Base-by-base conservation (phyloP, 1,140 invertebrate species). In the Samia ricini region DNA sequence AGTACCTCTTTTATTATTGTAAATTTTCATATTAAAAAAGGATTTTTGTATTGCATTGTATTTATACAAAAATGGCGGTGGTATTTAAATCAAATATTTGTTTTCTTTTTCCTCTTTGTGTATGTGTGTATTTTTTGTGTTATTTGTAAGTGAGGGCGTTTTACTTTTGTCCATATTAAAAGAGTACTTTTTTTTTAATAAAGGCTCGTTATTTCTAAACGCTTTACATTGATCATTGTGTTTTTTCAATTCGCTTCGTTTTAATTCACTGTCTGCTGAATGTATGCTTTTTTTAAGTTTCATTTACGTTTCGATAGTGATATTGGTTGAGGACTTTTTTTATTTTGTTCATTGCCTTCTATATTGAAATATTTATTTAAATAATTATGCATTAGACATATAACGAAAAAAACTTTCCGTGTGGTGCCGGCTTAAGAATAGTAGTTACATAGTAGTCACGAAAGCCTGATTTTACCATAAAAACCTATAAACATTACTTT, bases 1-100 rank as follows among this genome's bases (percentile, higher is more conserved):
- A 42, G 33, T 42, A 42, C 33, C 33, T 42, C 33, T 42, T 42
- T 42, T 42, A 42, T 42, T 42, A 42, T 42, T 42, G 33, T 42
- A 42, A 42, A 42, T 42, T 42, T 42, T 42, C 33, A 42, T 42
- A n/a, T n/a, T n/a, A 15, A 42, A 42, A 42, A 42, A 42, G 10
- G 15, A 42, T 42, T 42, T 42, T 15, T 42, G 33, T 42, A 42
- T 42, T 42, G 33, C 33, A 42, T 42, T 42, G 33, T 42, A 42
- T 15, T 42, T 42, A 42, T 42, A 42, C 33, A 42, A 42, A n/a
- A 42, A 42, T 42, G 33, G 33, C 33, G 33, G 33, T 42, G 33
- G 33, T 42, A 42, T 42, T 42, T 42, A 42, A 42, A 42, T 42
- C 33, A 42, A 42, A 42, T 42, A 42, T 42, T 42, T 42, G 33